Percentiles rank a stretch among this genome's conserved stretches.
phyloP scores from a whole-genome alignment of 1,140 invertebrate genomes.

The Drosophila mauritiana region DNA sequence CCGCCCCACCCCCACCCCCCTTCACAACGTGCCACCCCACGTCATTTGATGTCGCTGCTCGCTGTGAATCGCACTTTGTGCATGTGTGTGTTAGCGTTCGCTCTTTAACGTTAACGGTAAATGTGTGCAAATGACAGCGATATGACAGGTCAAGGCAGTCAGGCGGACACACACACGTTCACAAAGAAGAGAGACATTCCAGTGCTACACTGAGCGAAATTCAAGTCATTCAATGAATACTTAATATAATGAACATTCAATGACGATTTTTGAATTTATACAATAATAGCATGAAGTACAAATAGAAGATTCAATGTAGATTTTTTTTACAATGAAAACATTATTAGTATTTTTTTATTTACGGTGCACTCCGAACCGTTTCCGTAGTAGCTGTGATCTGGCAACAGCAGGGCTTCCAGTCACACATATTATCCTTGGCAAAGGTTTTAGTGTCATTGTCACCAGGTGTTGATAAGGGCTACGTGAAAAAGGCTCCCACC shows the following conservation, averaged over 20 bases:
- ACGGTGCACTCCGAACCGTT: constrained; percentile 11
- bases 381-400: constrained; percentile 19
- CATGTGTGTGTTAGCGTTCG: constrained; percentile 11
- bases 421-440: constrained; percentile 48
- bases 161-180: constrained; percentile 13
- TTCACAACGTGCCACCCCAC: too few species aligned
- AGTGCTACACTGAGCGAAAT: constrained; percentile 14
- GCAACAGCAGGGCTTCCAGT: constrained; percentile 29
- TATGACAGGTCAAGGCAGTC: constrained; percentile 70
- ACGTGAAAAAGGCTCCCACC: constrained; percentile 27
- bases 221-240: too few species aligned
- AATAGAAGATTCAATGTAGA: too few species aligned
- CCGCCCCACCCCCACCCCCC: neutral
- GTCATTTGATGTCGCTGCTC: constrained; percentile 8
- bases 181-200: constrained; percentile 1
- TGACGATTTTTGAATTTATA: too few species aligned
- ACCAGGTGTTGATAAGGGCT: constrained; percentile 73
- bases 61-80: constrained; percentile 6
- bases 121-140: constrained; percentile 78
- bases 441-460: constrained; percentile 78
- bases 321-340: too few species aligned
- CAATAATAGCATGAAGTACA: too few species aligned
- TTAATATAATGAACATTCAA: too few species aligned
- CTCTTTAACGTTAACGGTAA: constrained; percentile 76
- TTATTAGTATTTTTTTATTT: neutral